Conservation (phyloP, 2,113 vertebrate species). For the Sorex fumeus region DNA sequence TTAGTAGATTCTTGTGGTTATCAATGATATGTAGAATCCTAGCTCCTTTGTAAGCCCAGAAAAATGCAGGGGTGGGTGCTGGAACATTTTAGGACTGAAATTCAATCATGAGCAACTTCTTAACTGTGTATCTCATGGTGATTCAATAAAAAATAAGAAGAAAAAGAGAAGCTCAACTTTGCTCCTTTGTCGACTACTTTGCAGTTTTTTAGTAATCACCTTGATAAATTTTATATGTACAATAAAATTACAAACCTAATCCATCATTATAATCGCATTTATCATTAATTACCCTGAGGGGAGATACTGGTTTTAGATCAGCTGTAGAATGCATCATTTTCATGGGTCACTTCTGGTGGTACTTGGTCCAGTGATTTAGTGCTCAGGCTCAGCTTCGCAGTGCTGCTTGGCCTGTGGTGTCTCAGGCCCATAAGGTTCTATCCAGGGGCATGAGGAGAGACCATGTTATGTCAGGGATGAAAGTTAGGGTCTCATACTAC, state of each 20-base stretch:
- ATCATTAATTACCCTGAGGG: conserved; percentile 5
- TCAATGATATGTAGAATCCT: background rate
- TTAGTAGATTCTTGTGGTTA: background rate
- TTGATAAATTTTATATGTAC: background rate
- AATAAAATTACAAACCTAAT: background rate
- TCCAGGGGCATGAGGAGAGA: no score
- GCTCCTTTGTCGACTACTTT: background rate
- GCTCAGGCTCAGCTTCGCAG: no score
- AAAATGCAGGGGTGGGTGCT: background rate
- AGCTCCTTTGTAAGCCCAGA: conserved; percentile 8
- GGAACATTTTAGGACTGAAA: no score
- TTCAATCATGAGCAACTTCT: no score
- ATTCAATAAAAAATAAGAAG: no score
- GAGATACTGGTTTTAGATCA: conserved; percentile 14
- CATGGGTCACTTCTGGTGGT: no score
- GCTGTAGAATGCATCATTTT: background rate
- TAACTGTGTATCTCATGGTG: no score
- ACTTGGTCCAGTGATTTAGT: no score
- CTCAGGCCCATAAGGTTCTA: no score
- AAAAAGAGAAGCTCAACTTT: background rate
- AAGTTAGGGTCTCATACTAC: no score
- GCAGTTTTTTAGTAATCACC: background rate
- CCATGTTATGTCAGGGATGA: no score
- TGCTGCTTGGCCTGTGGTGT: no score
- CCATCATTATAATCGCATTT: background rate